Evolutionary conservation across 2,888 invertebrate species (phyloP).

Genomic region (Amphiduros pacificus): DNA sequence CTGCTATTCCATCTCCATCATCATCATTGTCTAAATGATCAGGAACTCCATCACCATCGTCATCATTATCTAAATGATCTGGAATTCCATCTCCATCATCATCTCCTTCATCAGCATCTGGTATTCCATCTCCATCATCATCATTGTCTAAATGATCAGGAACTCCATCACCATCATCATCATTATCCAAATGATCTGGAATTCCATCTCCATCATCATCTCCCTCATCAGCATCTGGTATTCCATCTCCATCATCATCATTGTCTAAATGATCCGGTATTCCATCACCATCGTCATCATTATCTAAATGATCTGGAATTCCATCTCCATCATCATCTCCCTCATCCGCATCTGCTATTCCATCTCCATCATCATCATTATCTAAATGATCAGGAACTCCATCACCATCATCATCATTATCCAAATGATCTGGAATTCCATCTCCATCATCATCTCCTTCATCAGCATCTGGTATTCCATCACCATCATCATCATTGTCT

Average conservation of each 20-base stretch:
- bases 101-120: slow-evolving; percentile 36
- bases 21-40: slow-evolving; percentile 35
- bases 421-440: slow-evolving; percentile 46
- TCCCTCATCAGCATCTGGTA: slow-evolving; percentile 28
- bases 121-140: slow-evolving; percentile 34
- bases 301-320: slow-evolving; percentile 39
- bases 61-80: slow-evolving; percentile 28
- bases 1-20: slow-evolving; percentile 47
- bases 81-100: slow-evolving; percentile 37
- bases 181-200: slow-evolving; percentile 25
- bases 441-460: slow-evolving; percentile 46
- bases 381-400: slow-evolving; percentile 26
- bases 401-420: slow-evolving; percentile 40
- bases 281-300: slow-evolving; percentile 42
- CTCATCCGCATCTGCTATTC: slow-evolving; percentile 34
- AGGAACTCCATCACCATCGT: slow-evolving; percentile 48
- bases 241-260: slow-evolving; percentile 42
- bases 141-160: slow-evolving; percentile 32
- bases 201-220: slow-evolving; percentile 36
- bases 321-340: slow-evolving; percentile 31
- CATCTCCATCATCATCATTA: slow-evolving; percentile 26
- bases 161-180: slow-evolving; percentile 39
- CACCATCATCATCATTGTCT: slow-evolving; percentile 40
- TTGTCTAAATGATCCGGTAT: slow-evolving; percentile 37
- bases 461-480: slow-evolving; percentile 38